phyloP scores from a whole-genome alignment of 2,797 vertebrate species.

The Taenioides sp. region DNA sequence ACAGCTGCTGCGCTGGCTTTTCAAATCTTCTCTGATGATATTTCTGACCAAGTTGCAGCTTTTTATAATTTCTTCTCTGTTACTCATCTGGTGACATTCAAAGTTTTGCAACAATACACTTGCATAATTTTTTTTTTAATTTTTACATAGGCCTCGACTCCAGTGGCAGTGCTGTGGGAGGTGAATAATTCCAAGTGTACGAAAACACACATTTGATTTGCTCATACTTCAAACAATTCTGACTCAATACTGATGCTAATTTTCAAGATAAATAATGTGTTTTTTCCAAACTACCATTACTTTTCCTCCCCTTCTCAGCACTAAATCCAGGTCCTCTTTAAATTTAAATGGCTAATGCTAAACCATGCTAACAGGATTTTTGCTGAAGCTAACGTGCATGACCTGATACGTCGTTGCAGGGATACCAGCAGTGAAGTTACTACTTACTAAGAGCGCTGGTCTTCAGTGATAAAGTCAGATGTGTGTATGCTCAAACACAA shows the following conservation, averaged over 20 bases:
- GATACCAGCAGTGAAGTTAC: slow-evolving; percentile 40
- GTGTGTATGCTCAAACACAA: slow-evolving; percentile 41
- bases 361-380: slow-evolving; percentile 71
- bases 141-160: slow-evolving; percentile 15
- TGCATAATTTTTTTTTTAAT: slow-evolving; percentile 16
- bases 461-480: slow-evolving; percentile 59
- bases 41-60: slow-evolving; percentile 51
- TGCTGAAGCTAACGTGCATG: slow-evolving; percentile 60
- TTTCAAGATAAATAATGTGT: slow-evolving; percentile 7
- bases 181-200: slow-evolving; percentile 55
- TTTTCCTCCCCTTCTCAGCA: slow-evolving; percentile 17
- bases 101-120: slow-evolving; percentile 21
- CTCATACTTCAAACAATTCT: slow-evolving; percentile 34
- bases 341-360: slow-evolving; percentile 58
- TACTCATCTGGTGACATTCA: slow-evolving; percentile 28
- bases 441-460: slow-evolving; percentile 55
- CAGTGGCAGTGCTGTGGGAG: slow-evolving; percentile 40
- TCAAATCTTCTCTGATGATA: slow-evolving; percentile 58
- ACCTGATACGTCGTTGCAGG: slow-evolving; percentile 49
- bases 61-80: slow-evolving; percentile 44
- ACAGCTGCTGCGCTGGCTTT: slow-evolving; percentile 51
- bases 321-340: slow-evolving; percentile 36
- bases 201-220: slow-evolving; percentile 42
- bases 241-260: slow-evolving; percentile 49
- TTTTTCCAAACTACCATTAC: neutral